Conservation (phyloP, 2,113 vertebrate species). For the Micromys minutus region DNA sequence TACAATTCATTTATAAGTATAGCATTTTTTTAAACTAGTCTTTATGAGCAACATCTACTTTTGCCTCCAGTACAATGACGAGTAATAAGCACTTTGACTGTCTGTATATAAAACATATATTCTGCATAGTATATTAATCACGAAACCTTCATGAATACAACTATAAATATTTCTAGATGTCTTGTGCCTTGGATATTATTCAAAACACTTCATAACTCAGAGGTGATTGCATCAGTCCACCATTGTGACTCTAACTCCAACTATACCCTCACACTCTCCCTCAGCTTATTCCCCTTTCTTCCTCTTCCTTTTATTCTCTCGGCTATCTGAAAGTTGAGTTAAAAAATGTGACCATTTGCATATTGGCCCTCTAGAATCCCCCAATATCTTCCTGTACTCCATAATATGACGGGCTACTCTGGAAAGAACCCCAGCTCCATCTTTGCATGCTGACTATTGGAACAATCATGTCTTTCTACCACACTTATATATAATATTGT, state of each 20-base stretch:
- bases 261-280: background rate
- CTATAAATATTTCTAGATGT: background rate
- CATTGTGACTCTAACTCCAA: background rate
- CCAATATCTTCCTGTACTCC: background rate
- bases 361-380: background rate
- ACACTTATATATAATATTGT: background rate
- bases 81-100: background rate
- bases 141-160: background rate
- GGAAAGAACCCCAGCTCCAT: background rate
- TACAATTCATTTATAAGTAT: background rate
- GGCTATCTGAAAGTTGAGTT: background rate
- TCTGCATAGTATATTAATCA: background rate
- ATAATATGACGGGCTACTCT: background rate
- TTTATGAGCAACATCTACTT: constrained; percentile 14
- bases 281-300: background rate
- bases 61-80: background rate
- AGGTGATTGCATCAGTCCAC: background rate
- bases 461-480: background rate
- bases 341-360: background rate
- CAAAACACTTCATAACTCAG: background rate
- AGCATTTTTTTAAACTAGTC: background rate
- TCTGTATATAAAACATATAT: background rate
- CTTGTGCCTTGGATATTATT: background rate
- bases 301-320: fast-evolving
- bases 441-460: background rate